phyloP scores from a whole-genome alignment of 2,888 invertebrate genomes.

The Atrina japonica region DNA sequence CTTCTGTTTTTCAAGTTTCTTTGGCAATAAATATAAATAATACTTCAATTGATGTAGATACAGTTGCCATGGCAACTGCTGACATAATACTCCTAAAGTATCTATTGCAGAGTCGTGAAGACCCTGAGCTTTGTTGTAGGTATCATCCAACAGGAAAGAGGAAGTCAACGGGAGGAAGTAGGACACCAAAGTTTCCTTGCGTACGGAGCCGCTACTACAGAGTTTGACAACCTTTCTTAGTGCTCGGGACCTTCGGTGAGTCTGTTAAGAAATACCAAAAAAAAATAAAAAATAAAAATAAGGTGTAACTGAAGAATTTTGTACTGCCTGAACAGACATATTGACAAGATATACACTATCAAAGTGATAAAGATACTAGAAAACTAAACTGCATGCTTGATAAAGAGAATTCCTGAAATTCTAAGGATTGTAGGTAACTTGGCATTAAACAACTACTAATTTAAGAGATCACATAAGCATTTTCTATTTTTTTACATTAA shows the following conservation, averaged over 20 bases:
- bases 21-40: conserved; percentile 89
- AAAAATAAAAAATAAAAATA: neutral
- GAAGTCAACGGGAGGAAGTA: conserved; percentile 93
- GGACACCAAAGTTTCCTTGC: conserved; percentile 86
- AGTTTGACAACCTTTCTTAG: conserved; percentile 84
- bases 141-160: conserved; percentile 89
- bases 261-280: conserved; percentile 84
- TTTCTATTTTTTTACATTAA: too few relatives aligned
- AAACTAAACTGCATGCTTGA: too few relatives aligned
- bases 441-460: too few relatives aligned
- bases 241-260: conserved; percentile 92
- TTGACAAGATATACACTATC: too few relatives aligned
- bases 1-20: conserved; percentile 88
- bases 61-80: conserved; percentile 92
- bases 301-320: neutral
- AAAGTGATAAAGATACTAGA: too few relatives aligned
- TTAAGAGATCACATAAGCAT: too few relatives aligned
- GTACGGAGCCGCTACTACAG: conserved; percentile 70
- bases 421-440: too few relatives aligned
- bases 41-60: conserved; percentile 91
- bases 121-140: conserved; percentile 85
- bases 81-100: conserved; percentile 88
- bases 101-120: conserved; percentile 93
- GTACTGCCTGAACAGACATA: too few relatives aligned
- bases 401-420: too few relatives aligned